Percentiles rank a stretch among this genome's conserved stretches.
These are phyloP conservation scores for Elysia chlorotica DNA, from an alignment of 1,140 invertebrate species.

Conservation along the genomic window DNA sequence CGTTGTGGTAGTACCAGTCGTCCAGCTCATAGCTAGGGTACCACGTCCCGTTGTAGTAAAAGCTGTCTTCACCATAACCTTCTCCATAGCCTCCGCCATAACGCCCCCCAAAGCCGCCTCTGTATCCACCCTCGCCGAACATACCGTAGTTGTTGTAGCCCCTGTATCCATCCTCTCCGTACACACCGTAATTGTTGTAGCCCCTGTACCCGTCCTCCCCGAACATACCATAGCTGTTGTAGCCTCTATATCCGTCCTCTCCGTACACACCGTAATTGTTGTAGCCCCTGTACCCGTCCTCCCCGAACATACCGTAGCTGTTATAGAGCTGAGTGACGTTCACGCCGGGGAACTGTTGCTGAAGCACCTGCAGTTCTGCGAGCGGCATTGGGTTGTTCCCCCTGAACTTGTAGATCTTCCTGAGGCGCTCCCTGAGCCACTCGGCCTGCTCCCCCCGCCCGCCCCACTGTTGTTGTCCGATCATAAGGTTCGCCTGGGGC, in stretches of 20 bases:
- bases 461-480: no score
- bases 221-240: background rate
- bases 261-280: background rate
- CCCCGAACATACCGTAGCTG: background rate
- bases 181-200: background rate
- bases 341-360: constrained; percentile 15
- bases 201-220: background rate
- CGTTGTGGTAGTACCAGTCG: background rate
- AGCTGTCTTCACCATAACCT: background rate
- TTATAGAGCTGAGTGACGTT: constrained; percentile 14
- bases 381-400: background rate
- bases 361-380: constrained; percentile 12
- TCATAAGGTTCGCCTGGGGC: no score
- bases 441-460: constrained; percentile 8
- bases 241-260: background rate
- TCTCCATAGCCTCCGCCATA: background rate
- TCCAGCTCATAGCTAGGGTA: no score
- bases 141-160: background rate
- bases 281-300: background rate
- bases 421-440: background rate
- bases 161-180: constrained; percentile 7
- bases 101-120: no score
- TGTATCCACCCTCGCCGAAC: background rate
- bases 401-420: background rate
- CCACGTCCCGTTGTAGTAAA: no score